A percentile compares a stretch with the other conserved stretches of the same genome.
phyloP scores from a whole-genome alignment of 2,113 vertebrate species.

The Alligator sinensis region DNA sequence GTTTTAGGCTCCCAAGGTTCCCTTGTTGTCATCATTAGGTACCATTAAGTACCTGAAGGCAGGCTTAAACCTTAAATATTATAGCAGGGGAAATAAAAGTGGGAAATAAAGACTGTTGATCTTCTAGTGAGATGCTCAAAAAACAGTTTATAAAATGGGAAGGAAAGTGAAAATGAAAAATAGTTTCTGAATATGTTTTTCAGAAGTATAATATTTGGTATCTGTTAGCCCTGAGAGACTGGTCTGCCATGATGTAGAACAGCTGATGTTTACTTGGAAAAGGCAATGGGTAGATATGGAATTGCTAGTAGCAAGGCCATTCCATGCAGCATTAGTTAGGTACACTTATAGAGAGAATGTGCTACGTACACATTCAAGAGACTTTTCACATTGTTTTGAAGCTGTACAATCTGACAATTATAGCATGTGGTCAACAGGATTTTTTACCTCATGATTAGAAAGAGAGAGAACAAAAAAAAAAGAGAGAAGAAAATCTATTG shows the following conservation, averaged over 20 bases:
- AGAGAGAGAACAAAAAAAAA: neutral
- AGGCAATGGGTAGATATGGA: constrained; percentile 45
- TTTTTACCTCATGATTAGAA: neutral
- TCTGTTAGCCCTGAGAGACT: neutral
- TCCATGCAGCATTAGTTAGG: constrained; percentile 37
- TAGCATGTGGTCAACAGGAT: neutral
- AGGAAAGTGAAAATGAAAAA: neutral
- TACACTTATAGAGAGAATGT: constrained; percentile 14
- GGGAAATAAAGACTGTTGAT: neutral
- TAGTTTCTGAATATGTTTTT: constrained; percentile 38
- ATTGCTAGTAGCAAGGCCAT: constrained; percentile 33
- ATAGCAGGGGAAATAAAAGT: neutral
- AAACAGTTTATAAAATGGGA: neutral
- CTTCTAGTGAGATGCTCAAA: neutral
- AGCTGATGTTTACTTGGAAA: constrained; percentile 44
- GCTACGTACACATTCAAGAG: neutral
- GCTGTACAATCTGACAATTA: neutral
- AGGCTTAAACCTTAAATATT: neutral
- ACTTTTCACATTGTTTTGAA: neutral
- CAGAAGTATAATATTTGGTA: constrained; percentile 17
- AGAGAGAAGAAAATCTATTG: neutral
- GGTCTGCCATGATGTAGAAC: neutral
- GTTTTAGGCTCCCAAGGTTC: neutral
- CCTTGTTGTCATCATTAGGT: neutral
- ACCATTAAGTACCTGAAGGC: neutral